Base-by-base conservation (phyloP, 64 coral and sea anemone species). In the Porites australiensis region DNA sequence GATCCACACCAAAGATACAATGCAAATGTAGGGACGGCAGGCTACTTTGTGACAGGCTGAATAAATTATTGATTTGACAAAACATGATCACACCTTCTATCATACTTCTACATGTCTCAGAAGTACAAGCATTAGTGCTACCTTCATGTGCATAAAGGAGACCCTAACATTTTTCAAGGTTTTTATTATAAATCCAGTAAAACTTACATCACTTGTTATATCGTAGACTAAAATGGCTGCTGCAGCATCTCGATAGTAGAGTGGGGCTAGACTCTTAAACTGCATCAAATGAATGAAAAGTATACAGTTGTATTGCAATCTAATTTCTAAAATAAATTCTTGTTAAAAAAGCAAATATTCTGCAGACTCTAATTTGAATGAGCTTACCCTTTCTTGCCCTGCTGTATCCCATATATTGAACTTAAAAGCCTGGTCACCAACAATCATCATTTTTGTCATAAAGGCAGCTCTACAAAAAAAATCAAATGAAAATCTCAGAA, bases 351-450 rank as follows among this genome's bases (percentile, higher is more conserved):
- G 27, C 27, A 37, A 37, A 37, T 37, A 37, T 37, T 37, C 27
- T 37, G 27, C 27, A 37, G 27, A 37, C 27, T 37, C 27, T 37
- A 37, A 37, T 37, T 37, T 37, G 27, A 37, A 54, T 49, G 15
- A 43, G 50, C 82, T 50, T 77, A 98, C 96, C 86, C 96, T 95
- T 75, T 99, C 98, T 49, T 99, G 98, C 9, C 98, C 98, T 54
- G 98, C 98, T 8, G 98, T 99, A 53, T 99, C 98, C 98, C 98
- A 99, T 55, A 99, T 99, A 84, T 99, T 95, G 75, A 99, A 99
- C 58, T 99, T 99, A 72, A 88, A 99, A 54, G 94, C 91, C 74
- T 95, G 89, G 6, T 99, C 98, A 64, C 83, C 92, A 70, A 95
- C 86, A 44, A 99, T 86, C 88, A 99, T 90, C 98, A 99, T 99